Evolutionary conservation across 2,888 invertebrate species (phyloP).

Genomic region (Automeris io): DNA sequence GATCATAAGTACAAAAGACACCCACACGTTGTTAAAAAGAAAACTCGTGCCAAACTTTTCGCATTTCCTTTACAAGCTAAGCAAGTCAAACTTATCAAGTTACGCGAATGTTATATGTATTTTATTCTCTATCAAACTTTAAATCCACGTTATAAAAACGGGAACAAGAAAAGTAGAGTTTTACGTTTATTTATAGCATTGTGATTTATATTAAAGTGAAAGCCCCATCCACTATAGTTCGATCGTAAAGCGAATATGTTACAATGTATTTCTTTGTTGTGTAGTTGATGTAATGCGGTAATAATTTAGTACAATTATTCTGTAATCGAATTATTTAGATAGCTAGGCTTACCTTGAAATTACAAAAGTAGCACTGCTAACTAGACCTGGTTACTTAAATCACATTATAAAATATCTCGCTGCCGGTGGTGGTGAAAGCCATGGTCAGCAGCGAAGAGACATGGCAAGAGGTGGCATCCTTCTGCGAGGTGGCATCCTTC

Average conservation of each 20-base stretch:
- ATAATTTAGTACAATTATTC: too few relatives aligned
- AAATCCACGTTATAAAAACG: conserved; percentile 18
- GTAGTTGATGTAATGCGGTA: too few relatives aligned
- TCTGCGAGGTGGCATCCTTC: too few relatives aligned
- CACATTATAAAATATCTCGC: too few relatives aligned
- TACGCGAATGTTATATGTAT: conserved; percentile 13
- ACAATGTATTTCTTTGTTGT: not conserved
- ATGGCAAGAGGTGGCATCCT: too few relatives aligned
- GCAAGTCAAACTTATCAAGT: conserved; percentile 4
- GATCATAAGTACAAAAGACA: not conserved
- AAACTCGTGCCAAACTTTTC: not conserved
- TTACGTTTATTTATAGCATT: conserved; percentile 7
- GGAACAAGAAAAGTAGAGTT: conserved; percentile 21
- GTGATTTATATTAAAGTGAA: conserved; percentile 4
- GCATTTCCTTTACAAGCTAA: not conserved
- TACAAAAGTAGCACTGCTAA: too few relatives aligned
- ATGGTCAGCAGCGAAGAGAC: too few relatives aligned
- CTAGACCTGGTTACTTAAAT: too few relatives aligned
- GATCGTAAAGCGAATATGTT: not conserved
- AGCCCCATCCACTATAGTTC: not conserved
- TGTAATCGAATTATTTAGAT: too few relatives aligned
- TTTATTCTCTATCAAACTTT: conserved; percentile 20
- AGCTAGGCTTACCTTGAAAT: too few relatives aligned
- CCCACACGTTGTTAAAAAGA: not conserved
- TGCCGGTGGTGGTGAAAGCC: too few relatives aligned